A percentile compares a stretch with the other conserved stretches of the same genome.
Evolutionary conservation across 2,113 vertebrate genomes (phyloP).

Genomic region (Otocyon megalotis): DNA sequence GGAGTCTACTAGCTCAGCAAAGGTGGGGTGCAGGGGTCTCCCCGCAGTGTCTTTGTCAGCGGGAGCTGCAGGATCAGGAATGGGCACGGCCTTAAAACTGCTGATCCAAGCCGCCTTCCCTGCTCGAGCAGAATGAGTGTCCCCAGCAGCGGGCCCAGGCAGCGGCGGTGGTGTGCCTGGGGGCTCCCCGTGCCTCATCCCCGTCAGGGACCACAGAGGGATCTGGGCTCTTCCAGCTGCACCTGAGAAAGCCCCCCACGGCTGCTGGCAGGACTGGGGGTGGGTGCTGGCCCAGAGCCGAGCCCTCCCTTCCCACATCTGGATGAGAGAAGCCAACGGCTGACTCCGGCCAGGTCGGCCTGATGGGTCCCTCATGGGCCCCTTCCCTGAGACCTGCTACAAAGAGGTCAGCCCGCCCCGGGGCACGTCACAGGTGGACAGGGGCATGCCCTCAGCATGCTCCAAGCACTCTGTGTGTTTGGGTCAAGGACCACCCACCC

Average conservation of each 20-base stretch:
- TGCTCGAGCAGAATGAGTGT: fast-evolving
- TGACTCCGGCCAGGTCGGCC: not conserved
- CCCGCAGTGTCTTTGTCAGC: not conserved
- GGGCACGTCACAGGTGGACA: fast-evolving
- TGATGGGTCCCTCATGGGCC: too few relatives aligned
- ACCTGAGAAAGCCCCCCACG: fast-evolving
- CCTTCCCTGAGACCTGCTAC: fast-evolving
- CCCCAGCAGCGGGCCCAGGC: fast-evolving
- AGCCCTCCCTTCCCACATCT: fast-evolving
- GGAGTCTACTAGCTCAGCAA: not conserved
- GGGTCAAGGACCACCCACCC: not conserved
- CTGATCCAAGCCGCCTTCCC: not conserved
- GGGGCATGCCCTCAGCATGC: fast-evolving
- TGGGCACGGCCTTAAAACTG: fast-evolving
- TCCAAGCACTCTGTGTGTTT: fast-evolving
- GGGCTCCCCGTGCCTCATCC: fast-evolving
- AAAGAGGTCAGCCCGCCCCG: not conserved
- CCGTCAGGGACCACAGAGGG: not conserved
- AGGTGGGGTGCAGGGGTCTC: fast-evolving
- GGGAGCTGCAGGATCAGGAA: fast-evolving
- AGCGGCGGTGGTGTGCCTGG: fast-evolving
- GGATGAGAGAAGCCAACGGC: not conserved
- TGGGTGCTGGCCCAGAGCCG: fast-evolving
- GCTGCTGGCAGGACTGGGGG: not conserved
- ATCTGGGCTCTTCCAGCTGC: fast-evolving